phyloP scores from a whole-genome alignment of 2,113 vertebrate species.

The Corydoras sp. region DNA sequence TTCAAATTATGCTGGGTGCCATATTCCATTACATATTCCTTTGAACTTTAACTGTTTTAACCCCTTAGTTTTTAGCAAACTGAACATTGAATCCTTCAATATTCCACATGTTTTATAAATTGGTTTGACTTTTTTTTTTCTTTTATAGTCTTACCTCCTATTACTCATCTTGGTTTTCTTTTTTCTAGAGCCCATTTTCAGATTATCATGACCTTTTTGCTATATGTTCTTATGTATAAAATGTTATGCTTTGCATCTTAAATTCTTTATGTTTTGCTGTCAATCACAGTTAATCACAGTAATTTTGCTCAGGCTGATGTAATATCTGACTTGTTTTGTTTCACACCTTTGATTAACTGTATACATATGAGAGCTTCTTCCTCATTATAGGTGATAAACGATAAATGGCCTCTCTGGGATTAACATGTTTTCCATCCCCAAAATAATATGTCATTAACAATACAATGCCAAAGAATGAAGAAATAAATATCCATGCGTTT shows the following conservation, averaged over 20 bases:
- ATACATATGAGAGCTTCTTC: conserved; percentile 1
- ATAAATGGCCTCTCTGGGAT: conserved; percentile 19
- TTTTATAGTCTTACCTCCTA: conserved; percentile 25
- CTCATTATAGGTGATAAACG: conserved; percentile 1
- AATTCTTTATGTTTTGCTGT: no score
- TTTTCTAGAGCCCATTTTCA: no score
- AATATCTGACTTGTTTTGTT: not conserved
- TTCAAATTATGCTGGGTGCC: conserved; percentile 50
- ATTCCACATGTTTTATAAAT: conserved; percentile 49
- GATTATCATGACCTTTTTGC: no score
- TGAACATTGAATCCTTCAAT: conserved; percentile 50
- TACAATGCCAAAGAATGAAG: no score
- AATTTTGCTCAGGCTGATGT: no score
- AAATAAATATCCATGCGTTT: no score
- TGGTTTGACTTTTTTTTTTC: conserved; percentile 39
- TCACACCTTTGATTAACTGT: conserved; percentile 30
- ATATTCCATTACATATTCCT: conserved; percentile 39
- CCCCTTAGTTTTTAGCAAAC: conserved; percentile 44
- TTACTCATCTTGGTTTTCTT: no score
- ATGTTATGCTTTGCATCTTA: no score
- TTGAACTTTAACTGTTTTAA: conserved; percentile 43
- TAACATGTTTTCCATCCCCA: not conserved
- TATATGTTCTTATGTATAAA: no score
- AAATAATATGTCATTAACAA: no score
- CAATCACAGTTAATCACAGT: no score